phyloP scores from a whole-genome alignment of 35 echinoderm and acorn worm genomes.

The Apostichopus parvimensis region DNA sequence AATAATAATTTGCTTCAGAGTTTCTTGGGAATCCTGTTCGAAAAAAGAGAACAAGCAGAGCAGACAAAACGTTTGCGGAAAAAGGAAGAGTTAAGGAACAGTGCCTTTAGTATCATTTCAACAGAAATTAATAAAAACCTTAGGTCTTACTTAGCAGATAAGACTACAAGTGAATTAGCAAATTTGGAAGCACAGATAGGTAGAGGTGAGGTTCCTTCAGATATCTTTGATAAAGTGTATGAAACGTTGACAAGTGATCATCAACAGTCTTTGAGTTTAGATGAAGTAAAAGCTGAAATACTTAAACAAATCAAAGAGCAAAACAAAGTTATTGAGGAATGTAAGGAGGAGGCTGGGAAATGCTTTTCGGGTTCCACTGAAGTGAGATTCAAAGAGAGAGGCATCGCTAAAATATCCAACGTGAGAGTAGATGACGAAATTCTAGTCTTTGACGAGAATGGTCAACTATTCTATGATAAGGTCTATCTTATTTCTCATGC shows the following conservation, averaged over 20 bases:
- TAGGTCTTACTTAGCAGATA: not conserved
- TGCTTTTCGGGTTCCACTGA: too few species aligned
- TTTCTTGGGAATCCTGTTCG: not conserved
- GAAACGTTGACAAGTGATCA: not conserved
- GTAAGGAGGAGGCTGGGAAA: too few species aligned
- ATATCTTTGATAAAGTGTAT: not conserved
- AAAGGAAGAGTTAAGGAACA: not conserved
- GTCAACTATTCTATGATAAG: too few species aligned
- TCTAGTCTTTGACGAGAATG: too few species aligned
- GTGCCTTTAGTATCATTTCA: slow-evolving; percentile 1
- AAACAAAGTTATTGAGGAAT: too few species aligned
- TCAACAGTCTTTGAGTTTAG: too few species aligned
- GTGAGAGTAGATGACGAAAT: too few species aligned
- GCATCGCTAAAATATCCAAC: too few species aligned
- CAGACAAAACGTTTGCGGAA: not conserved
- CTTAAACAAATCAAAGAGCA: too few species aligned
- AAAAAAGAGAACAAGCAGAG: not conserved
- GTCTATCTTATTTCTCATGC: too few species aligned
- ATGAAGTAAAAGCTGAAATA: too few species aligned
- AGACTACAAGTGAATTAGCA: not conserved
- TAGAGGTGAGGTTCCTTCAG: not conserved
- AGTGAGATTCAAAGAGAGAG: too few species aligned
- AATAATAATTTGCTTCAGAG: not conserved
- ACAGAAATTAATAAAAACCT: not conserved
- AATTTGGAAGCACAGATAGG: not conserved